Evolutionary conservation across 2,797 vertebrate genomes (phyloP).

Genomic region (Peromyscus aztecus): DNA sequence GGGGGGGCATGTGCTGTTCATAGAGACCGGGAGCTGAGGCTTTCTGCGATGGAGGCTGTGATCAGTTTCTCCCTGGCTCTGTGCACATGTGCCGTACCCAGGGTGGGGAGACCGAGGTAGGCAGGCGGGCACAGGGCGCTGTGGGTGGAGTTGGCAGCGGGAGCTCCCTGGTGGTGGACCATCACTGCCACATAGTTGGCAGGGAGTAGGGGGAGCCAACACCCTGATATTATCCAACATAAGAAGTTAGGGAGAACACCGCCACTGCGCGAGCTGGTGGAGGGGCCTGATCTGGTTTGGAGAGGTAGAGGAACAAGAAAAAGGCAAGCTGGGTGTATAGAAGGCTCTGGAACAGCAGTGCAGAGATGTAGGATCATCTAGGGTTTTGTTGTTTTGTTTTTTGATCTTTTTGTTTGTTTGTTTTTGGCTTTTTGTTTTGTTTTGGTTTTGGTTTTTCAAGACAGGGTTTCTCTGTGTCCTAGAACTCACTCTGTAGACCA

Average conservation of each 20-base stretch:
- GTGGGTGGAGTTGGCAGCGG: not conserved
- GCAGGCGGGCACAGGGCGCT: not conserved
- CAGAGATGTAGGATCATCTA: not conserved
- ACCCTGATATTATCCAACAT: not conserved
- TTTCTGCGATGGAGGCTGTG: not conserved
- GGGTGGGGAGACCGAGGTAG: not conserved
- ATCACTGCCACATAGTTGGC: not conserved
- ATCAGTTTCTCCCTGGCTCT: not conserved
- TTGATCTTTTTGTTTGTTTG: not conserved
- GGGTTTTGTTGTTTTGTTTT: not conserved
- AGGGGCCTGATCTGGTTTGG: not conserved
- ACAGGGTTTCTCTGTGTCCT: not conserved
- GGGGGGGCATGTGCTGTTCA: not conserved
- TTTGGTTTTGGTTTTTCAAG: not conserved
- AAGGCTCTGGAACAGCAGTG: not conserved
- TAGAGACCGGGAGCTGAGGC: not conserved
- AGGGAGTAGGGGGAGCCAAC: not conserved
- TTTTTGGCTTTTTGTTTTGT: too few species aligned
- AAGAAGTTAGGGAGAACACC: not conserved
- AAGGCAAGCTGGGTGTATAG: not conserved
- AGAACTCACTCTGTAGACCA: not conserved
- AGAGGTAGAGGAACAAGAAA: not conserved
- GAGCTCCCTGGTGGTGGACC: not conserved
- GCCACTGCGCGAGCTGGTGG: not conserved
- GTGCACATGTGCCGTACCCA: too few species aligned